Base-by-base conservation (phyloP, 2,797 vertebrate genomes). In the Clamator glandarius region DNA sequence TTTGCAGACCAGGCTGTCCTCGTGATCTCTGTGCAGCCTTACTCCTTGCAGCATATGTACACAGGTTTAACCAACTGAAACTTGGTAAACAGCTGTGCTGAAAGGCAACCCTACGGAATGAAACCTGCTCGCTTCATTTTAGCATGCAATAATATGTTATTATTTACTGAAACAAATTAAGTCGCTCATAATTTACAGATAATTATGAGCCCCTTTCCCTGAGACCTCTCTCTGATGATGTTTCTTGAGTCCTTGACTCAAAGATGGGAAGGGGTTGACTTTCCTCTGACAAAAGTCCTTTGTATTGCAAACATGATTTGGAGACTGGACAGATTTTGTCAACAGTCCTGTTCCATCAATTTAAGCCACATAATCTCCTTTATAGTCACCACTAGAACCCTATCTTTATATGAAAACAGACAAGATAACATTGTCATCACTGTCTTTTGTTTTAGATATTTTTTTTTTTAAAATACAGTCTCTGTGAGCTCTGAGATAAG, bases 31-130 rank as follows among this genome's bases (percentile, higher is more conserved):
- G 59, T 4, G 8, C 61, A 75, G 70, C 46, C 39, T 62, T 54
- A 51, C 44, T 95, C 62, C 66, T 77, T 79, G 84, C 69, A 24
- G 63, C 3, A 0, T 90, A 59, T 73, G 81, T 94, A 89, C 93
- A 77, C 64, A 92, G 39, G 68, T 77, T 95, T 87, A 96, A 86
- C 84, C 57, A 64, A 79, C 55, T 70, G 84, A 90, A 91, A 88
- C 93, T 73, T 16, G 35, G 88, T 84, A 93, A 96, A 95, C 82
- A 94, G 82, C 68, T 89, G 48, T 12, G 41, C 73, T 75, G 70
- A 74, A 86, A 91, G 87, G 20, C 25, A 74, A 74, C 35, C 35
- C 63, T 44, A 29, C 36, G 44, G 54, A 46, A 82, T 67, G 41
- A 94, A 94, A 85, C 16, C 2, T 7, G 7, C 82, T 76, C 6